A percentile compares a stretch with the other conserved stretches of the same genome.
phyloP scores from a whole-genome alignment of 2,797 vertebrate genomes.

The Centroberyx gerrardi region DNA sequence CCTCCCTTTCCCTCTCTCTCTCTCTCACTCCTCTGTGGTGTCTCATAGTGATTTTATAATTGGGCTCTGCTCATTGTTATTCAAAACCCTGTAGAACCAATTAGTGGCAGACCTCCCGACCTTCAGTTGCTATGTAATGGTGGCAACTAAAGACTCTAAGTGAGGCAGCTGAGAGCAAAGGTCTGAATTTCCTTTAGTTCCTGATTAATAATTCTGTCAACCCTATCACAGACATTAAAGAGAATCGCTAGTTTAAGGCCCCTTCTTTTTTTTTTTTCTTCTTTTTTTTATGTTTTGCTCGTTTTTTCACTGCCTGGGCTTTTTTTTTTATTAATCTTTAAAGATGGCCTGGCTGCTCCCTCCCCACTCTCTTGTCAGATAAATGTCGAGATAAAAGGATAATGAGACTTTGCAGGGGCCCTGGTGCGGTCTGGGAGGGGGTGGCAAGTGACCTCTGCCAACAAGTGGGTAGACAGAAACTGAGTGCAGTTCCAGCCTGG shows the following conservation, averaged over 20 bases:
- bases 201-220: conserved; percentile 96
- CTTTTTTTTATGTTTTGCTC: conserved; percentile 27
- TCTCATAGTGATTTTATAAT: conserved; percentile 86
- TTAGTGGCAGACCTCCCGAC: conserved; percentile 88
- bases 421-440: conserved; percentile 50
- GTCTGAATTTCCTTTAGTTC: conserved; percentile 88
- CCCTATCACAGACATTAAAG: conserved; percentile 91
- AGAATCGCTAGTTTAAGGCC: conserved; percentile 87
- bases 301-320: conserved; percentile 36
- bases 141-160: conserved; percentile 84
- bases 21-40: conserved; percentile 45
- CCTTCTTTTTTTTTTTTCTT: conserved; percentile 69
- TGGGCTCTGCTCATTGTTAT: conserved; percentile 86
- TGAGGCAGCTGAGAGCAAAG: conserved; percentile 83
- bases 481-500: conserved; percentile 43
- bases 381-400: conserved; percentile 96
- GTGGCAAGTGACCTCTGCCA: conserved; percentile 80
- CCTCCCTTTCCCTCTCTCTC: background rate
- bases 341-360: conserved; percentile 89
- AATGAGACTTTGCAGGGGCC: conserved; percentile 89
- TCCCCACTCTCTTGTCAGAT: conserved; percentile 94
- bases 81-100: conserved; percentile 90
- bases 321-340: conserved; percentile 91
- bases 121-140: conserved; percentile 80
- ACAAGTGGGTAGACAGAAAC: conserved; percentile 58